phyloP scores from a whole-genome alignment of 2,113 vertebrate genomes.

The Benthochromis sp. region DNA sequence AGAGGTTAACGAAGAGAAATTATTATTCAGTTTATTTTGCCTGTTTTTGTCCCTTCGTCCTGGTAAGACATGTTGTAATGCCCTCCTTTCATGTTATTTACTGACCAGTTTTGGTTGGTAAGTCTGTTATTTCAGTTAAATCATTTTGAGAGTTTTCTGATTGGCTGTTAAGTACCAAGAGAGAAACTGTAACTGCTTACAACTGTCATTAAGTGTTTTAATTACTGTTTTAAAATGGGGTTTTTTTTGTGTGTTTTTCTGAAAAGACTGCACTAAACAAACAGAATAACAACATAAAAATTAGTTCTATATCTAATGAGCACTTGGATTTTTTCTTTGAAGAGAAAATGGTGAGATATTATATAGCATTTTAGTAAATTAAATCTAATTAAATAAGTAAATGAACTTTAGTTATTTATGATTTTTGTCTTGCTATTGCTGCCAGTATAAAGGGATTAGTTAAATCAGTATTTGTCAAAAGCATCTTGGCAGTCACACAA shows the following conservation, averaged over 20 bases:
- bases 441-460: not conserved
- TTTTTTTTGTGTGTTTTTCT: not conserved
- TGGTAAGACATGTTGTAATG: not conserved
- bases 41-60: not conserved
- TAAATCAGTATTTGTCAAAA: not conserved
- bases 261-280: not conserved
- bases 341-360: not conserved
- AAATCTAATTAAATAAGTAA: not conserved
- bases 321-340: not conserved
- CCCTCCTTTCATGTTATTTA: not conserved
- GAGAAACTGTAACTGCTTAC: not conserved
- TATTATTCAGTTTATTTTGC: not conserved
- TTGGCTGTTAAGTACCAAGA: not conserved
- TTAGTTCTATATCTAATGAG: not conserved
- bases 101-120: not conserved
- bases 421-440: not conserved
- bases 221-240: not conserved
- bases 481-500: not conserved
- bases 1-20: not conserved
- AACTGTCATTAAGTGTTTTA: not conserved
- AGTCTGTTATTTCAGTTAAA: not conserved
- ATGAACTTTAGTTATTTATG: not conserved
- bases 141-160: not conserved
- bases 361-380: not conserved
- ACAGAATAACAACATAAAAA: not conserved